Conservation (phyloP, 2,888 invertebrate species). For the Cosmia trapezina region DNA sequence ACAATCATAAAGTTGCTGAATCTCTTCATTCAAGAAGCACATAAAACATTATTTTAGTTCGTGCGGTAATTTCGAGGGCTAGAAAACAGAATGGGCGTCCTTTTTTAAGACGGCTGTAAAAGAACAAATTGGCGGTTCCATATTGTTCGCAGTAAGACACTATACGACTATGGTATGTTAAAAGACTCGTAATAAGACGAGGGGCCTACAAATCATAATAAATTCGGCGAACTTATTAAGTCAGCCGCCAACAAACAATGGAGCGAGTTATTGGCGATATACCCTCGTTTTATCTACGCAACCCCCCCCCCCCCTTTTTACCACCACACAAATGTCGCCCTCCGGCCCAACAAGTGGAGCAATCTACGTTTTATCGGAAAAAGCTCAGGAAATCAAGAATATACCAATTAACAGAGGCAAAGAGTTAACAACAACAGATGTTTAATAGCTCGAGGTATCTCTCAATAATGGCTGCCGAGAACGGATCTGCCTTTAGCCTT, state of each 20-base stretch:
- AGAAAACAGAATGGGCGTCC: slow-evolving; percentile 66
- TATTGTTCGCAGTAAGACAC: slow-evolving; percentile 72
- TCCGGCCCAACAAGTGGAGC: slow-evolving; percentile 81
- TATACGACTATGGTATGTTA: slow-evolving; percentile 77
- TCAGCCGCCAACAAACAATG: slow-evolving; percentile 89
- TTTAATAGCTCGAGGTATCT: slow-evolving; percentile 68
- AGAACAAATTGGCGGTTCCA: slow-evolving; percentile 74
- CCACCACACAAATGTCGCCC: slow-evolving; percentile 71
- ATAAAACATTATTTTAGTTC: slow-evolving; percentile 70
- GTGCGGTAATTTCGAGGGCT: slow-evolving; percentile 67
- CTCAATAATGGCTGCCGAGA: slow-evolving; percentile 62
- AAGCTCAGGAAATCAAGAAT: slow-evolving; percentile 84
- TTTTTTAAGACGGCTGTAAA: slow-evolving; percentile 76
- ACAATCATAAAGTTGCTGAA: slow-evolving; percentile 67
- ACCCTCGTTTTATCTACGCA: slow-evolving; percentile 86
- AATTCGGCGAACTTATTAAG: slow-evolving; percentile 89
- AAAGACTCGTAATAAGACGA: slow-evolving; percentile 86
- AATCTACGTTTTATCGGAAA: slow-evolving; percentile 87
- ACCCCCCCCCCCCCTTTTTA: slow-evolving; percentile 65
- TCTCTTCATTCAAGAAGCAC: slow-evolving; percentile 65
- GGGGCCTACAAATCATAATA: slow-evolving; percentile 89
- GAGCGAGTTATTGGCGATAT: slow-evolving; percentile 89
- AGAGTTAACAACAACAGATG: slow-evolving; percentile 76
- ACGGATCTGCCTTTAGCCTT: slow-evolving; percentile 56
- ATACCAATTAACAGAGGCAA: slow-evolving; percentile 84